Evolutionary conservation across 2,888 invertebrate genomes (phyloP), one percentile per base, ranked within the genome.

Genomic region (Formica aserva): DNA sequence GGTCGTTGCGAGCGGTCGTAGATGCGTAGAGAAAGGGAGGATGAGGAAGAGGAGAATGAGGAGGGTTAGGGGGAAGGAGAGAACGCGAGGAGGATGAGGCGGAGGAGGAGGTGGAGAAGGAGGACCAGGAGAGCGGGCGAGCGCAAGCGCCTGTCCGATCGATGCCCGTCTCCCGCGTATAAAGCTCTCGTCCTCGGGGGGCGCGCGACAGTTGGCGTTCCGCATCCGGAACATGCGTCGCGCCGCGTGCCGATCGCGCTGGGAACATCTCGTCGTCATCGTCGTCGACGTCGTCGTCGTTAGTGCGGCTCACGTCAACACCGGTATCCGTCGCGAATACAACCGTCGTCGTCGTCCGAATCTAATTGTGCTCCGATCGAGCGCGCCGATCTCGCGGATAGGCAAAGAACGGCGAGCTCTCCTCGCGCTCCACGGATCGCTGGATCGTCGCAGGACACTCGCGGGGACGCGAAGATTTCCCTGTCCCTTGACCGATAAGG

Each of bases 121-220:
- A 80, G 85, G 90, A 87, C 82, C 82, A 85, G 91, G 91, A 91
- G 90, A 92, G 89, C 89, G 87, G 90, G 90, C 90, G 90, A 91
- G 94, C 94, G 94, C 94, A 94, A 93, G 94, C 94, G 94, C 94
- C 88, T 88, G 90, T 87, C 92, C 92, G 94, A 94, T 94, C 94
- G 94, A 94, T 94, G 94, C 91, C 91, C 91, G 91, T 92, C 92
- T 91, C 89, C 91, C 93, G 91, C 92, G 93, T 94, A 94, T 94
- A 94, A 94, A 94, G 94, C 94, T 92, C 93, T 90, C 91, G 92
- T 91, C 92, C 92, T 91, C 91, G 91, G 92, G 92, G 93, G 94
- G 93, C 92, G 93, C 91, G 93, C 93, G 93, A 93, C 94, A 94
- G 94, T 94, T 92, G 91, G 93, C 92, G 93, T 93, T 93, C 91